Conservation (phyloP, 2,797 vertebrate genomes). For the Molothrus aeneus region DNA sequence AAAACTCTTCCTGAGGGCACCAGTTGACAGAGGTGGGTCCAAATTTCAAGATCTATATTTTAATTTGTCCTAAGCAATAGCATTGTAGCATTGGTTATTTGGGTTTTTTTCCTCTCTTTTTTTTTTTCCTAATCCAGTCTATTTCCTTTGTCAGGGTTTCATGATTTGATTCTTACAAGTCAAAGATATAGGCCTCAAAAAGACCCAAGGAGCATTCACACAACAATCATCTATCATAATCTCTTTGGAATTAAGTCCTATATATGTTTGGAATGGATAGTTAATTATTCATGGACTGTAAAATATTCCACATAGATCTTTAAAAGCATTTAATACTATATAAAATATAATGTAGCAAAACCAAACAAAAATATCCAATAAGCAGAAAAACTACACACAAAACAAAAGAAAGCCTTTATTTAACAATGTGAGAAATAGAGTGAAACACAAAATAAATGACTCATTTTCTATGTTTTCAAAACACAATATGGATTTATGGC, state of each 20-base stretch:
- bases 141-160: neutral
- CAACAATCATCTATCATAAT: neutral
- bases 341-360: neutral
- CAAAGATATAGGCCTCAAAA: neutral
- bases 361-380: neutral
- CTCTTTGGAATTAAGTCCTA: neutral
- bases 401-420: neutral
- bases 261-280: neutral
- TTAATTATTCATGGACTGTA: neutral
- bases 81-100: accelerated
- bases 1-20: neutral
- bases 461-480: neutral
- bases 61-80: neutral
- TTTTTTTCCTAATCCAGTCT: neutral
- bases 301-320: neutral
- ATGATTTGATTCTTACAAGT: neutral
- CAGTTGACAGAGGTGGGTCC: neutral
- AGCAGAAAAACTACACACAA: neutral
- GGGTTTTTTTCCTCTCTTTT: neutral
- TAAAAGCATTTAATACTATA: neutral
- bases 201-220: neutral
- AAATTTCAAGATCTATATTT: neutral
- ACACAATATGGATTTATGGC: neutral
- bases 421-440: neutral
- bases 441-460: neutral